A percentile compares a stretch with the other conserved stretches of the same genome.
phyloP scores from a whole-genome alignment of 92 coral and sea anemone species.

The Diadumene lineata region DNA sequence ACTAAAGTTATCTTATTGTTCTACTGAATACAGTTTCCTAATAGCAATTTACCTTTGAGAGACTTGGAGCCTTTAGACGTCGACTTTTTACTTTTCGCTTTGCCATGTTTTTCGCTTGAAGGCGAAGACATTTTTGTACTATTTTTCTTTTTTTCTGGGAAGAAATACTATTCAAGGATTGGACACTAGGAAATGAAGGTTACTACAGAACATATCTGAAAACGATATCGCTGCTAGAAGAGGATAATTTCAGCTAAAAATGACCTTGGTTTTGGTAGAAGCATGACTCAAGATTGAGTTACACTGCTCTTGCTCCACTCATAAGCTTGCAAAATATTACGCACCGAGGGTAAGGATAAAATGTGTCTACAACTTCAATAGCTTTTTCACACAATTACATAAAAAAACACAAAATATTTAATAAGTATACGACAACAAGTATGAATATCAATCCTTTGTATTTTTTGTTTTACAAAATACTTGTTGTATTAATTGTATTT shows the following conservation, averaged over 20 bases:
- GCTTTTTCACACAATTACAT: no score
- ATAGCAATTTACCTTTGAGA: constrained; percentile 48
- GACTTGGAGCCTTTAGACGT: constrained; percentile 50
- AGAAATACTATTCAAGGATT: not conserved
- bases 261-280: constrained; percentile 8
- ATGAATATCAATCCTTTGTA: no score
- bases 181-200: not conserved
- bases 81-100: constrained; percentile 68
- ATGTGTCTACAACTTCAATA: no score
- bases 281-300: constrained; percentile 36
- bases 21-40: not conserved
- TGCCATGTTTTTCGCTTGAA: constrained; percentile 67
- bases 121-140: constrained; percentile 25
- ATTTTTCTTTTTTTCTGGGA: not conserved
- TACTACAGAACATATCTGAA: not conserved
- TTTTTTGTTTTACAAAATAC: no score
- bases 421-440: no score
- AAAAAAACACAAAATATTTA: no score
- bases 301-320: constrained; percentile 22
- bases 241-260: constrained; percentile 6
- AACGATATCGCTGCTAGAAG: not conserved
- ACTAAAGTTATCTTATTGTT: not conserved
- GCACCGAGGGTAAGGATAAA: no score
- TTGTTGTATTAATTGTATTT: no score
- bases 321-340: no score